Evolutionary conservation across 2,888 invertebrate species (phyloP), one percentile per base, ranked within the genome.

Genomic region (Brachylomia viminalis): DNA sequence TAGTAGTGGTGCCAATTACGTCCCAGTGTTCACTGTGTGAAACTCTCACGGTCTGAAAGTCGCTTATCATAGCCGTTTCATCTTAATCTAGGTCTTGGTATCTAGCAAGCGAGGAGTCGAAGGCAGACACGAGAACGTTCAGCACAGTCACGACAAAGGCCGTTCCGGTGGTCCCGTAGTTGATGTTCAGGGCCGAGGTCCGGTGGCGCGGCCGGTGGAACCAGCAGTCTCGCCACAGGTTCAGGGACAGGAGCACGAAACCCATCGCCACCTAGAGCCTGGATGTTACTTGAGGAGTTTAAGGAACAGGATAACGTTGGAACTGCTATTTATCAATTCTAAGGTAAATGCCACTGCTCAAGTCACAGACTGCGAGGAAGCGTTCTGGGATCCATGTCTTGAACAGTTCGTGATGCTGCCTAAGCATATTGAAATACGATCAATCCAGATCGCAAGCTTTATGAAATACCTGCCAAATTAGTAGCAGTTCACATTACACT

Each of bases 51-150:
- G n/a, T n/a, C n/a, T 23, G 2, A 33, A 58, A 58, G 7, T 38
- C 17, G 5, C 23, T 6, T 42, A 42, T 10, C 42, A 42, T 10
- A 42, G 42, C 42, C 10, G 8, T 38, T 42, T 58, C 66, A 75
- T 85, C 85, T 80, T 77, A 87, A 83, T 96, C 94, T 72, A 94
- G 79, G 56, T 95, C 93, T 54, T 93, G 74, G 92, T 97, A 97
- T 94, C 95, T 95, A 77, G 97, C 97, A 80, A 97, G 94, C 8
- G 97, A 97, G n/a, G 98, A 98, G 94, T 98, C 98, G 92, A 98
- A 98, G 67, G 98, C 97, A 49, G 98, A 97, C 83, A 98, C 98
- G 69, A 98, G 95, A 47, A 98, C 95, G 93, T 98, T 98, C 64
- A 98, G 93, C 65, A 97, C 97, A 10, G 98, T 98, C 71, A 98